These are phyloP conservation scores for Hemibagrus guttatus DNA, from an alignment of 2,797 vertebrate species.

Conservation along the genomic window DNA sequence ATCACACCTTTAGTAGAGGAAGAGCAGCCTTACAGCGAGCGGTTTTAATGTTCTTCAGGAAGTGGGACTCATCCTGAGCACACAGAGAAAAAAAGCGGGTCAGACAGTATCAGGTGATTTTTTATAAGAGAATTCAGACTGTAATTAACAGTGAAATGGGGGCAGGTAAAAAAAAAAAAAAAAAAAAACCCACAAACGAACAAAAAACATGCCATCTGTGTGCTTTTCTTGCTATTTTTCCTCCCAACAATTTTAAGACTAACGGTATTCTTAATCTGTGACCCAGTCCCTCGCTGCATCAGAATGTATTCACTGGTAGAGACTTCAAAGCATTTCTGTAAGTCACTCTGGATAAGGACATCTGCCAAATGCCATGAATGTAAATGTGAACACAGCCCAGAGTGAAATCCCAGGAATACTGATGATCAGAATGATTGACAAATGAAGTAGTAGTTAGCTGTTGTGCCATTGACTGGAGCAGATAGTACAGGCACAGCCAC, in stretches of 20 bases:
- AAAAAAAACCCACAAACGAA: no score
- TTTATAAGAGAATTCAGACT: not conserved
- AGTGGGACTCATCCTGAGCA: conserved; percentile 94
- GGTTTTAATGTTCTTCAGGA: conserved; percentile 94
- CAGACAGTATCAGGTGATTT: not conserved
- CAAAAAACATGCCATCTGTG: no score
- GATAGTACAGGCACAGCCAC: not conserved
- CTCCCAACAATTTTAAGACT: no score
- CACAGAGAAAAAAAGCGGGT: not conserved
- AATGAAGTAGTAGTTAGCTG: not conserved
- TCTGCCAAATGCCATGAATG: no score
- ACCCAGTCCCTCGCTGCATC: no score
- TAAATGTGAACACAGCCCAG: not conserved
- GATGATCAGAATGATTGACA: not conserved
- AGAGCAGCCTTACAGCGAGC: conserved; percentile 89
- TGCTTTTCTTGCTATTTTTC: no score
- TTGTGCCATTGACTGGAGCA: not conserved
- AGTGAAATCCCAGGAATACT: not conserved
- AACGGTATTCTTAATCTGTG: no score
- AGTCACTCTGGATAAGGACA: no score
- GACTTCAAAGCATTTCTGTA: no score
- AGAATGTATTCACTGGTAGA: no score
- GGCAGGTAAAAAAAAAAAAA: no score
- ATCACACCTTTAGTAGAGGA: conserved; percentile 88
- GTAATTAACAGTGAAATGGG: not conserved